Conservation (phyloP, 2,888 invertebrate species). For the Gisinianus flammeolus region DNA sequence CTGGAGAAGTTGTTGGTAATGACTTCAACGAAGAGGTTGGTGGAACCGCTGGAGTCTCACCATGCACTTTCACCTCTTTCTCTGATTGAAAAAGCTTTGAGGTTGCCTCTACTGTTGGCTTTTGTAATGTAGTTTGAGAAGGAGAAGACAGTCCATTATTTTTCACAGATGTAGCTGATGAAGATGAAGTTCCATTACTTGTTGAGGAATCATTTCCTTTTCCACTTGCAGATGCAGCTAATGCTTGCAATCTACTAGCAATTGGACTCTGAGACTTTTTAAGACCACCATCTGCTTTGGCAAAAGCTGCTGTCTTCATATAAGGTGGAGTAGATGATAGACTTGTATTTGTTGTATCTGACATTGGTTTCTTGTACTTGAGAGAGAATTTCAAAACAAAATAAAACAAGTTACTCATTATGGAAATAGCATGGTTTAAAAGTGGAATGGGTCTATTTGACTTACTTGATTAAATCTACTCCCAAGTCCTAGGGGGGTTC, state of each 20-base stretch:
- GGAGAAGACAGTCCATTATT: constrained; percentile 41
- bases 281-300: constrained; percentile 5
- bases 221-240: constrained; percentile 48
- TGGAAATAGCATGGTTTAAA: neutral
- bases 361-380: constrained; percentile 53
- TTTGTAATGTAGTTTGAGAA: neutral
- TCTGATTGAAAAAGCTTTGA: too few species aligned
- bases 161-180: constrained; percentile 16
- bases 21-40: neutral
- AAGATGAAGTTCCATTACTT: too few species aligned
- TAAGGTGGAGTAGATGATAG: constrained; percentile 17
- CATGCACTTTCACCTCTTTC: too few species aligned
- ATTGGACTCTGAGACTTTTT: constrained; percentile 45
- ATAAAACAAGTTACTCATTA: neutral
- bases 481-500: constrained; percentile 64
- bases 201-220: too few species aligned
- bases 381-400: constrained; percentile 9
- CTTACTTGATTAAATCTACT: constrained; percentile 60
- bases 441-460: too few species aligned
- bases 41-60: too few species aligned
- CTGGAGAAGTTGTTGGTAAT: neutral
- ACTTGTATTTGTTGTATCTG: constrained; percentile 48
- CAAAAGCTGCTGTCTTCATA: constrained; percentile 23
- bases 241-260: constrained; percentile 51
- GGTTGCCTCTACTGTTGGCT: neutral